phyloP scores from a whole-genome alignment of 2,797 vertebrate genomes.

The Helarctos malayanus region DNA sequence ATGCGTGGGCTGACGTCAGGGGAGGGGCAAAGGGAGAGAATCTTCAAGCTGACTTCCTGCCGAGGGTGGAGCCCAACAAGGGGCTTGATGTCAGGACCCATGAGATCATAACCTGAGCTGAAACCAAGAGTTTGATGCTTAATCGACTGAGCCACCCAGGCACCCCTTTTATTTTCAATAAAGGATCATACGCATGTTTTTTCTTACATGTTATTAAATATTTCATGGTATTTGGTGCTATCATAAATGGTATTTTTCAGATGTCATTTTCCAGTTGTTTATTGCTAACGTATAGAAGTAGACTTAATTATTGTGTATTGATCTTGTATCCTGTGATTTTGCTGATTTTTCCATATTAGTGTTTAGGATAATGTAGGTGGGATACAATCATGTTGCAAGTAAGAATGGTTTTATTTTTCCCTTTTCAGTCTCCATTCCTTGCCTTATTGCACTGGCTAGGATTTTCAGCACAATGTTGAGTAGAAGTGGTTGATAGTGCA shows the following conservation, averaged over 20 bases:
- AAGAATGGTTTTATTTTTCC: background rate
- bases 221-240: background rate
- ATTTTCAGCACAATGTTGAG: background rate
- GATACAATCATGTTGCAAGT: background rate
- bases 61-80: background rate
- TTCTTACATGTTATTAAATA: background rate
- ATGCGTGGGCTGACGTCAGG: background rate
- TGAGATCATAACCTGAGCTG: background rate
- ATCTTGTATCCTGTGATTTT: background rate
- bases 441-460: background rate
- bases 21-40: background rate
- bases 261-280: background rate
- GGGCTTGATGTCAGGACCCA: background rate
- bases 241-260: background rate
- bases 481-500: background rate
- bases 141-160: background rate
- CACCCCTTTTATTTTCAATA: background rate
- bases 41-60: background rate
- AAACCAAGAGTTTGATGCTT: background rate
- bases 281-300: background rate
- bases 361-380: background rate
- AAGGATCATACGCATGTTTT: background rate
- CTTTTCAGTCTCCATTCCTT: background rate
- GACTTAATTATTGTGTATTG: background rate
- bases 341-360: background rate